Conservation (phyloP, 2,797 vertebrate genomes). For the Trematomus bernacchii region DNA sequence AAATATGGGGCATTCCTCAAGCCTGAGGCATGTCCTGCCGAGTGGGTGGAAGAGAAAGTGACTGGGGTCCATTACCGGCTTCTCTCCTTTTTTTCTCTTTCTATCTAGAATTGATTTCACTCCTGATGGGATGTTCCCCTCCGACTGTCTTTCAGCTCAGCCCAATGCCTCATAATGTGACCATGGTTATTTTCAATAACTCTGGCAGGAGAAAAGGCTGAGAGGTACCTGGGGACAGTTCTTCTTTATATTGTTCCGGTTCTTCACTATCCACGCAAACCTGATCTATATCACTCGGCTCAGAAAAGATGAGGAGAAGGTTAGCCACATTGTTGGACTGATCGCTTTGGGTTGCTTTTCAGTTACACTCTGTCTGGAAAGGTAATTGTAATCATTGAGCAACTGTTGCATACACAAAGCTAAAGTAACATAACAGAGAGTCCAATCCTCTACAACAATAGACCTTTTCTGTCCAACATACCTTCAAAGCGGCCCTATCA, state of each 20-base stretch:
- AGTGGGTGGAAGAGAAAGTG: slow-evolving; percentile 72
- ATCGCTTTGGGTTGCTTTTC: slow-evolving; percentile 26
- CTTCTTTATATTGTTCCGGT: slow-evolving; percentile 23
- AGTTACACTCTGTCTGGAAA: slow-evolving; percentile 29
- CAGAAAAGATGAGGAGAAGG: slow-evolving; percentile 34
- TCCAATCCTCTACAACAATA: not conserved
- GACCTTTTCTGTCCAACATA: not conserved
- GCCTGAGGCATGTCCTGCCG: slow-evolving; percentile 72
- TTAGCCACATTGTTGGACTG: slow-evolving; percentile 62
- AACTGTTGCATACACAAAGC: slow-evolving; percentile 1
- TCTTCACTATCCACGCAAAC: slow-evolving; percentile 49
- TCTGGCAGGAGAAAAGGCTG: slow-evolving; percentile 29
- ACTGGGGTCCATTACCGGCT: slow-evolving; percentile 52
- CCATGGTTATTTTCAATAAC: slow-evolving; percentile 46
- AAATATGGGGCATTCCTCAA: slow-evolving; percentile 78
- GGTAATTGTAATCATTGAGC: slow-evolving; percentile 15
- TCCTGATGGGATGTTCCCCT: slow-evolving; percentile 63
- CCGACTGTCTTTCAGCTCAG: slow-evolving; percentile 43
- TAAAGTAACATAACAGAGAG: not conserved
- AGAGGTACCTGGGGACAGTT: slow-evolving; percentile 38
- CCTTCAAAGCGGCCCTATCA: not conserved
- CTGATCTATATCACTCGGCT: slow-evolving; percentile 59
- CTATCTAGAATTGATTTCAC: slow-evolving; percentile 43
- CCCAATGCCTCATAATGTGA: slow-evolving; percentile 62
- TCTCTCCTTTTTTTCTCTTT: slow-evolving; percentile 13